Percentiles rank a stretch among this genome's conserved stretches.
Conservation (phyloP, 2,113 vertebrate genomes). For the Nestor notabilis region DNA sequence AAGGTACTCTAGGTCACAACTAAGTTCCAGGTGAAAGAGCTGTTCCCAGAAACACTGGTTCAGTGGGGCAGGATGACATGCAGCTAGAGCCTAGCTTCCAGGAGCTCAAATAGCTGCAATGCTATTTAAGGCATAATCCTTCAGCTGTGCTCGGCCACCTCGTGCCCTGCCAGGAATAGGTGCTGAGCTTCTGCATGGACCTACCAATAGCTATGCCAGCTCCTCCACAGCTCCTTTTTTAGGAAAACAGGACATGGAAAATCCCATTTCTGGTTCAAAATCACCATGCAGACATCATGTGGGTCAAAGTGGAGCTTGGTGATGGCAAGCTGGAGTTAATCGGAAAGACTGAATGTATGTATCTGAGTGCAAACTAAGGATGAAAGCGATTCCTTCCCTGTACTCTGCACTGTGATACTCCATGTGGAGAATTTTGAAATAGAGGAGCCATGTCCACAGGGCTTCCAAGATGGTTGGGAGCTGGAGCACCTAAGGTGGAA, state of each 20-base stretch:
- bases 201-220: neutral
- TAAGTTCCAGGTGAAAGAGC: neutral
- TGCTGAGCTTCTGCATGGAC: neutral
- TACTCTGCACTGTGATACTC: neutral
- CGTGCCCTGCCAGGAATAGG: neutral
- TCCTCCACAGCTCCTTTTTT: neutral
- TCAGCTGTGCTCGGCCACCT: neutral
- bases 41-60: neutral
- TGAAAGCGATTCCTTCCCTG: neutral
- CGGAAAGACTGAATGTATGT: neutral
- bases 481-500: neutral
- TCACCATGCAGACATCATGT: neutral
- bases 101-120: neutral
- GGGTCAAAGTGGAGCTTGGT: neutral
- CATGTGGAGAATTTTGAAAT: neutral
- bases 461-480: neutral
- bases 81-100: neutral
- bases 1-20: neutral
- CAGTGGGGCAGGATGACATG: neutral
- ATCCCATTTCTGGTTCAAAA: neutral
- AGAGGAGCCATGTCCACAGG: neutral
- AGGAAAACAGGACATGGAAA: neutral
- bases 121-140: neutral
- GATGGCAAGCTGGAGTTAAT: neutral
- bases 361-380: neutral